Evolutionary conservation across 2,888 invertebrate genomes (phyloP).

Genomic region (Agrotis puta): DNA sequence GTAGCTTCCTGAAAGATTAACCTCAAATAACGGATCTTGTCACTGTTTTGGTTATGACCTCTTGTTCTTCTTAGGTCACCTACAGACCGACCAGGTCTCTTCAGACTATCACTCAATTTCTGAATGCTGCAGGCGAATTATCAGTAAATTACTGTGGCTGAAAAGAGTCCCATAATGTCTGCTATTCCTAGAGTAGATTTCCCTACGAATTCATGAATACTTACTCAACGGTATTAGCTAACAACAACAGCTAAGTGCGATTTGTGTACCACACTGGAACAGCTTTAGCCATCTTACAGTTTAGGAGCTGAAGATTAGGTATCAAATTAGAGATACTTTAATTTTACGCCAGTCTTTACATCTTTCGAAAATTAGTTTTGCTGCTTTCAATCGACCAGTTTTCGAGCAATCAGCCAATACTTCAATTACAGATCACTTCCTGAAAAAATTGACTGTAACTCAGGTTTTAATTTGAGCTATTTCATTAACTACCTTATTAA

Average conservation of each 20-base stretch:
- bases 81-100: background rate
- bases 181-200: background rate
- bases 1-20: background rate
- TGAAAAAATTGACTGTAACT: background rate
- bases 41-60: too few relatives aligned
- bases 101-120: background rate
- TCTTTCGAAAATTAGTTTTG: background rate
- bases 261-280: too few relatives aligned
- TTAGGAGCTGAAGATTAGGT: background rate
- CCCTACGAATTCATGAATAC: too few relatives aligned
- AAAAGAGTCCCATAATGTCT: background rate
- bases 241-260: too few relatives aligned
- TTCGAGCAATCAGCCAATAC: background rate
- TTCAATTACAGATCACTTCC: background rate
- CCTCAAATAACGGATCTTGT: background rate
- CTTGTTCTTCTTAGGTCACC: background rate
- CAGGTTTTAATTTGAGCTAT: slow-evolving; percentile 30
- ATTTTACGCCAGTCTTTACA: background rate
- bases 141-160: background rate
- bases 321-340: background rate
- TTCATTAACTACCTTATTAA: slow-evolving; percentile 40
- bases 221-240: too few relatives aligned
- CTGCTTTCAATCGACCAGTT: background rate
- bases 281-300: background rate
- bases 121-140: background rate